Conservation (phyloP, 2,888 invertebrate genomes). For the Rapana venosa region DNA sequence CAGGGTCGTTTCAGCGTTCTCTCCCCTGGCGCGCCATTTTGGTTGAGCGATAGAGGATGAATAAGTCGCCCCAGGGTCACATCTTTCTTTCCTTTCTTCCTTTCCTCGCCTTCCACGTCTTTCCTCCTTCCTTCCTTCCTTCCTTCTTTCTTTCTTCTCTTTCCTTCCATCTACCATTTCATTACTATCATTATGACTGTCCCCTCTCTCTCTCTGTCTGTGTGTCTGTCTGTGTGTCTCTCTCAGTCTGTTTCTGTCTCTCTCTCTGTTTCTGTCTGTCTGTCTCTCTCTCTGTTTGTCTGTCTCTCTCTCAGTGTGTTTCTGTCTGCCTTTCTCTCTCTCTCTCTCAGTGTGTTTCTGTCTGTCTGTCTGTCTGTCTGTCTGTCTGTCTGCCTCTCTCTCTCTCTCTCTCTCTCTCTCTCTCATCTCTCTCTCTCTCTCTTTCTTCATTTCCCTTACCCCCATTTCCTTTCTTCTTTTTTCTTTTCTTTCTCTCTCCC, state of each 20-base stretch:
- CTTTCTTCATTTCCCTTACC: not conserved
- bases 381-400: not conserved
- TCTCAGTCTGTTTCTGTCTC: too few relatives aligned
- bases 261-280: too few relatives aligned
- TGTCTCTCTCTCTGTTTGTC: too few relatives aligned
- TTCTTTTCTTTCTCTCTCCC: not conserved
- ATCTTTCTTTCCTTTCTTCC: not conserved
- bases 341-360: too few relatives aligned
- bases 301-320: too few relatives aligned
- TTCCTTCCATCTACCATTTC: not conserved
- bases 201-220: too few relatives aligned
- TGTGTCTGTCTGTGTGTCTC: too few relatives aligned
- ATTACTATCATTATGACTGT: not conserved
- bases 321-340: too few relatives aligned
- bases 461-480: not conserved
- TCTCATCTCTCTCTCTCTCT: not conserved
- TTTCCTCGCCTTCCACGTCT: not conserved
- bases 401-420: not conserved
- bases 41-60: slow-evolving; percentile 1
- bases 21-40: slow-evolving; percentile 15
- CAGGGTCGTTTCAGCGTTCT: not conserved
- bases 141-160: not conserved
- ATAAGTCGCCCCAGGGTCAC: not conserved
- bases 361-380: not conserved
- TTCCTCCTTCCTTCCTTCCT: not conserved